phyloP scores from a whole-genome alignment of 2,797 vertebrate genomes.

The Gymnopithys bicolor region DNA sequence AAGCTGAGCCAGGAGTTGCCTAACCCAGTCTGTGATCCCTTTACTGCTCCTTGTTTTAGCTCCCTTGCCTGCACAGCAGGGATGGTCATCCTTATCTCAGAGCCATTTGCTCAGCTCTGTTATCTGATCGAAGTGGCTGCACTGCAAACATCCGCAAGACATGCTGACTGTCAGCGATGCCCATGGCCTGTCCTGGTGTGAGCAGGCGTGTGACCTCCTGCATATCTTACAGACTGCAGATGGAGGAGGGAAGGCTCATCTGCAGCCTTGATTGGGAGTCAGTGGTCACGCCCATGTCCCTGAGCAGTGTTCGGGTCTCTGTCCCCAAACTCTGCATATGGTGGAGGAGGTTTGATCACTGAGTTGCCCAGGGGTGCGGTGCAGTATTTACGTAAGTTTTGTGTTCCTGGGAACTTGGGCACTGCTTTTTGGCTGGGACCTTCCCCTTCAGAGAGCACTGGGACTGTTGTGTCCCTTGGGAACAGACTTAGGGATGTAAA shows the following conservation, averaged over 20 bases:
- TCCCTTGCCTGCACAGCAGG: neutral
- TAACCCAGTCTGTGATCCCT: neutral
- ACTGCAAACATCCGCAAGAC: neutral
- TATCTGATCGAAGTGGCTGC: neutral
- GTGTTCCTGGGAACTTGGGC: neutral
- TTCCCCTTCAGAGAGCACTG: neutral
- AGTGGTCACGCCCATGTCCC: neutral
- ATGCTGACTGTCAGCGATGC: neutral
- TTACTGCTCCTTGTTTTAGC: neutral
- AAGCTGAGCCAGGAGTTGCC: neutral
- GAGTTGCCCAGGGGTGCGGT: neutral
- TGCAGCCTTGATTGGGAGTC: neutral
- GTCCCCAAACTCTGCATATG: fast-evolving
- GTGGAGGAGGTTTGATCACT: neutral
- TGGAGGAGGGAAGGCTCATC: neutral
- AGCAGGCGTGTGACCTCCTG: neutral
- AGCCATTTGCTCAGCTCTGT: neutral
- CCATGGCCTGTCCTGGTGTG: neutral
- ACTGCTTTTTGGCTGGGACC: neutral
- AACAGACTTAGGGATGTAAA: neutral
- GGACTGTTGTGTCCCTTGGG: neutral
- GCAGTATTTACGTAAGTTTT: neutral
- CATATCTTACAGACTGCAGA: neutral
- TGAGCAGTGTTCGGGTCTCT: neutral
- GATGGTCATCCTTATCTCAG: neutral